A percentile compares a stretch with the other conserved stretches of the same genome.
These are phyloP conservation scores for Leptopilina syphax DNA, from an alignment of 2,888 invertebrate species.

Conservation along the genomic window DNA sequence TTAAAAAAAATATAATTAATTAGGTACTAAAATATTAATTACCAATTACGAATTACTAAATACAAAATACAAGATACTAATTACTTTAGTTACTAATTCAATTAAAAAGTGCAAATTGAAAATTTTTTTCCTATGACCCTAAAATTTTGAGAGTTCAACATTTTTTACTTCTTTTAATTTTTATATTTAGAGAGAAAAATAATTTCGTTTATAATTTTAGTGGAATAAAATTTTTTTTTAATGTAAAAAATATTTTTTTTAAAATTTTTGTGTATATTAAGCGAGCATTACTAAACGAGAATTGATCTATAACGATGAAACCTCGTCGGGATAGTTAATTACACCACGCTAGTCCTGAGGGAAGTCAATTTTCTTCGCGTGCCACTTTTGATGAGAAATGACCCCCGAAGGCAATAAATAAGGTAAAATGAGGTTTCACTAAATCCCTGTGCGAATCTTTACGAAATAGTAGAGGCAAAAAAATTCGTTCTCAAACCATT, in stretches of 20 bases:
- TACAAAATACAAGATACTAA: too few species aligned
- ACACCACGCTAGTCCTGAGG: conserved; percentile 38
- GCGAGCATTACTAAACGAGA: conserved; percentile 1
- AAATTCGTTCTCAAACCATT: not conserved
- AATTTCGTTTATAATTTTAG: too few species aligned
- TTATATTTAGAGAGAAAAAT: too few species aligned
- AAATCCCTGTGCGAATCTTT: conserved; percentile 11
- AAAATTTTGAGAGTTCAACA: too few species aligned
- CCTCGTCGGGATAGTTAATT: conserved; percentile 35
- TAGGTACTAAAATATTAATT: too few species aligned
- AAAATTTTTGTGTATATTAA: not conserved
- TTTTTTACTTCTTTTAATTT: too few species aligned
- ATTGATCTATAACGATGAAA: conserved; percentile 33
- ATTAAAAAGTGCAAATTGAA: too few species aligned
- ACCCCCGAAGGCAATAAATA: conserved; percentile 33
- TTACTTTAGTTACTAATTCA: too few species aligned
- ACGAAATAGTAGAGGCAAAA: not conserved
- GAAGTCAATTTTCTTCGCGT: conserved; percentile 42
- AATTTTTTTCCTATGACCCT: too few species aligned
- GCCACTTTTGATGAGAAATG: conserved; percentile 37
- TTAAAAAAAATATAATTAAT: too few species aligned
- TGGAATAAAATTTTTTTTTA: too few species aligned
- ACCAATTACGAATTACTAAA: too few species aligned
- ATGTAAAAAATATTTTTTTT: not conserved
- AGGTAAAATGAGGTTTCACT: conserved; percentile 33